Conservation (phyloP, 2,113 vertebrate genomes). For the Noctilio leporinus region DNA sequence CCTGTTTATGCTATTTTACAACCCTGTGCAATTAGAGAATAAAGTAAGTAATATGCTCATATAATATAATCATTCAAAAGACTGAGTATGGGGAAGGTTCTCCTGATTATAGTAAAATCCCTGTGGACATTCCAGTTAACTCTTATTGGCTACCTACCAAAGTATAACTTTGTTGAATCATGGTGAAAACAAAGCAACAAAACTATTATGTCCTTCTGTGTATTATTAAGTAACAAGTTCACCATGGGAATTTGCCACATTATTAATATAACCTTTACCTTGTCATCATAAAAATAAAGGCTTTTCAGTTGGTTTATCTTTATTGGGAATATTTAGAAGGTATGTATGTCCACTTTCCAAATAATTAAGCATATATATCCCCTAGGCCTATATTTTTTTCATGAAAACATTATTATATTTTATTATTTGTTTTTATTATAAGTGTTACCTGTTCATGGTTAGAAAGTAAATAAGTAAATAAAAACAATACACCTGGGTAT, state of each 20-base stretch:
- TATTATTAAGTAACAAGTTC: background rate
- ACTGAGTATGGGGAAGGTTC: background rate
- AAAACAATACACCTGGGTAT: background rate
- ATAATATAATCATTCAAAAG: constrained; percentile 27
- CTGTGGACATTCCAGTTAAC: background rate
- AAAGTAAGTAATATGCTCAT: background rate
- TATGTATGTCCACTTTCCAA: background rate
- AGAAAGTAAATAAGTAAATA: background rate
- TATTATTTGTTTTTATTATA: background rate
- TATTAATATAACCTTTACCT: background rate
- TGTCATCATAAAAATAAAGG: constrained; percentile 20
- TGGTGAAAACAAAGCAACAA: background rate
- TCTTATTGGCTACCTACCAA: background rate
- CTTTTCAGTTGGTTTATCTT: background rate
- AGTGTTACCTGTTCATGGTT: background rate
- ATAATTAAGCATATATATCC: background rate
- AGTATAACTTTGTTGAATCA: background rate
- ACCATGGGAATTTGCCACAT: background rate
- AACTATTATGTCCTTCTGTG: background rate
- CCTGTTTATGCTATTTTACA: background rate
- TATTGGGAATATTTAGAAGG: background rate
- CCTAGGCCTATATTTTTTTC: background rate
- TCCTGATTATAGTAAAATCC: background rate
- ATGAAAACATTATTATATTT: background rate
- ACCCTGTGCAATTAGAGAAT: constrained; percentile 27